Evolutionary conservation across 2,888 invertebrate genomes (phyloP), one percentile per base, ranked within the genome.

Genomic region (Thecophora atra): DNA sequence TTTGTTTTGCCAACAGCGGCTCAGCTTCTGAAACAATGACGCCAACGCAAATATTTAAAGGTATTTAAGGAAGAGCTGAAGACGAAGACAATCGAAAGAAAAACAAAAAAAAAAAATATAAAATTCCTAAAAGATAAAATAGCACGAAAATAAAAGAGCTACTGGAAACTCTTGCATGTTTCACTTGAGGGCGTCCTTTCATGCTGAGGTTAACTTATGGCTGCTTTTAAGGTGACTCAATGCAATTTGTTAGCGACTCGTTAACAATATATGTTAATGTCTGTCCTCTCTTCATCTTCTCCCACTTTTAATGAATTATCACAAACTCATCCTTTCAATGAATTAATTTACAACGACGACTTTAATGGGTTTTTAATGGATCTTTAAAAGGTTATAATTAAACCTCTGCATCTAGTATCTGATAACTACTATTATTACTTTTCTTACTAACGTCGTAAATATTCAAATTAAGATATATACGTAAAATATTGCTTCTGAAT

Each of bases 1-100:
- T 8, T 24, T 24, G 28, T 28, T 58, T 52, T 19, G 30, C 62
- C 28, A 51, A 66, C 7, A 37, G 64, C 60, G 17, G 30, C 15
- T 17, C 26, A 21, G 13, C 56, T 24, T 67, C 21, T 17, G 47
- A 51, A 70, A 70, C 70, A 70, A 70, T 70, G 70, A 70, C 70
- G 70, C 70, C 70, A 63, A 70, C 70, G 63, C 70, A 70, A 70
- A 70, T 70, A 17, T 56, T 56, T 52, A 28, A 28, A n/a, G 52
- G 51, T 30, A 19, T 51, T 66, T 30, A 52, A n/a, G n/a, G n/a
- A n/a, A n/a, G n/a, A n/a, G n/a, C n/a, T n/a, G n/a, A n/a, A n/a
- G n/a, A n/a, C n/a, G n/a, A n/a, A n/a, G n/a, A 66, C 21, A 66
- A 26, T 7, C 13, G 1, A 28, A 52, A 4, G 17, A 26, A 26